Base-by-base conservation (phyloP, 1,140 invertebrate genomes). In the Drosophila pseudoananassae region DNA sequence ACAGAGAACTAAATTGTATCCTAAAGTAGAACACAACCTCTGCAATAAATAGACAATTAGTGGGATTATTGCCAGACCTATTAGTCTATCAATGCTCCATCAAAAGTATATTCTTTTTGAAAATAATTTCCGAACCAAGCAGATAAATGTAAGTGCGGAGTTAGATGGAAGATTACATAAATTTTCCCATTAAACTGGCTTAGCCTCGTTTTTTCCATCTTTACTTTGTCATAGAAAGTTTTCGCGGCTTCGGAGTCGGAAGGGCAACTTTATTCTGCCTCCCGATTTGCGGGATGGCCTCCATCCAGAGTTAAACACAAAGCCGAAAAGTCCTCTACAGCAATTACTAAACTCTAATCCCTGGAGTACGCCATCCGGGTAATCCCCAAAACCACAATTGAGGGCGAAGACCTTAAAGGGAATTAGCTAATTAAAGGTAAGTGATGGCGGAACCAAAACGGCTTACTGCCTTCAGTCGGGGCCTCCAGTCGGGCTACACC, bases 361-460 rank as follows among this genome's bases (percentile, higher is more conserved):
- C 58, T 25, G 63, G 61, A 68, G 65, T 68, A 23, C 40, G 40
- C 49, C 40, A n/a, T 47, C 14, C 10, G 29, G 29, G 38, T 68
- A 69, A 54, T 68, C 64, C 64, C 59, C 50, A 27, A 25, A 71
- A 71, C 49, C 38, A 54, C 56, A 72, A 72, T 70, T 53, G 55
- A 51, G 47, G 40, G 31, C 46, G 29, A 51, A 50, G 60, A 40
- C 40, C 33, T 46, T 58, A 58, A 71, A 64, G 43, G 75, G 55
- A 77, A 63, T 55, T 51, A 43, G 55, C 55, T 78, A 55, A 65
- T 63, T 74, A 74, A 74, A 74, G 71, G 70, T 73, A 73, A 73
- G 69, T 72, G 56, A 72, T 72, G 33, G 68, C 40, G 47, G 25
- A 72, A 54, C 56, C 68, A 33, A 61, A 73, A 61, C 43, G 56